Percentiles rank a stretch among this genome's conserved stretches.
Conservation (phyloP, 2,797 vertebrate species). For the Eidolon dupreanum region DNA sequence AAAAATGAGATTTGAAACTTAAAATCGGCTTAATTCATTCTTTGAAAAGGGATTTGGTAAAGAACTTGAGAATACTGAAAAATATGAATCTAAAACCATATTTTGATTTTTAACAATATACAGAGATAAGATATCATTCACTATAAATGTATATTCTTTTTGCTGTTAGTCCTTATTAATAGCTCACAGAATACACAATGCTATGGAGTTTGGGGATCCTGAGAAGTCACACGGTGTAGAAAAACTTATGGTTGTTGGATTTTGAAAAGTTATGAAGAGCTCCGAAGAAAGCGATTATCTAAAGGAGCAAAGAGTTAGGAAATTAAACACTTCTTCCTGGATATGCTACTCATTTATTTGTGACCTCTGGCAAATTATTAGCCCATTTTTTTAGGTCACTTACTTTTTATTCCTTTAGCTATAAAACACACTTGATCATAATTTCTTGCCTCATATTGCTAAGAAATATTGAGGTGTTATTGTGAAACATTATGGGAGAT, state of each 20-base stretch:
- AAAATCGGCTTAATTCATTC: not conserved
- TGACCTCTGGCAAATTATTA: conserved; percentile 30
- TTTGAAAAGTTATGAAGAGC: conserved; percentile 12
- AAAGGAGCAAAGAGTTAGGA: conserved; percentile 31
- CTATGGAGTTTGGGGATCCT: not conserved
- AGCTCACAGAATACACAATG: not conserved
- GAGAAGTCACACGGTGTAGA: not conserved
- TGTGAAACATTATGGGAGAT: conserved; percentile 26
- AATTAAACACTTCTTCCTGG: conserved; percentile 23
- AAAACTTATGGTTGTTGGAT: not conserved
- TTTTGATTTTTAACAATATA: not conserved
- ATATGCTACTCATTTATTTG: conserved; percentile 47
- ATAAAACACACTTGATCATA: conserved; percentile 1
- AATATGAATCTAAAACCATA: not conserved
- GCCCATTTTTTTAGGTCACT: not conserved
- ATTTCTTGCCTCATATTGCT: not conserved
- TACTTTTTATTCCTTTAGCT: conserved; percentile 19
- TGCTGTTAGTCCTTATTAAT: not conserved
- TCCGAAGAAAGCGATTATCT: conserved; percentile 17
- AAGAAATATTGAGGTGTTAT: conserved; percentile 21
- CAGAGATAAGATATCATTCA: not conserved
- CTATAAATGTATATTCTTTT: not conserved
- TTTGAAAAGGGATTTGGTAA: not conserved
- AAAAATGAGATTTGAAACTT: conserved; percentile 29
- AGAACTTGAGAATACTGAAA: not conserved